phyloP scores from a whole-genome alignment of 2,113 vertebrate species.

The Cromileptes altivelis region DNA sequence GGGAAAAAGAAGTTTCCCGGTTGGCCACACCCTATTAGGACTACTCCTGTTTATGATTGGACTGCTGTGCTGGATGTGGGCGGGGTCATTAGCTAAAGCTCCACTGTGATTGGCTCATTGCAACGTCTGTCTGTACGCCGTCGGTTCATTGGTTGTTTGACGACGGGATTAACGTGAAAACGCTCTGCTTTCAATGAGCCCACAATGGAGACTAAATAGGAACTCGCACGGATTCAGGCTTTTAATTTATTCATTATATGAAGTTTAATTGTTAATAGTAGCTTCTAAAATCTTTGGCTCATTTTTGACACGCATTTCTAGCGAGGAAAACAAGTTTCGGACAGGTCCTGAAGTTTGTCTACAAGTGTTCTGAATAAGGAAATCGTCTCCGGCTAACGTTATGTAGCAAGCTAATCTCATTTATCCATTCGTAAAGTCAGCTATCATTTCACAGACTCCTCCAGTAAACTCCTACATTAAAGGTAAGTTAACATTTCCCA shows the following conservation, averaged over 20 bases:
- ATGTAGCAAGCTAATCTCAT: slow-evolving; percentile 78
- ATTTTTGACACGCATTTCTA: background rate
- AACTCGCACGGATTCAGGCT: slow-evolving; percentile 2
- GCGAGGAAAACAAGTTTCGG: background rate
- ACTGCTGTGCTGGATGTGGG: background rate
- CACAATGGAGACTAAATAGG: slow-evolving; percentile 67
- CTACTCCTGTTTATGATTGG: slow-evolving; percentile 55
- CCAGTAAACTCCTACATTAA: background rate
- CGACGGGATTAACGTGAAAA: slow-evolving; percentile 55
- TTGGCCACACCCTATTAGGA: slow-evolving; percentile 36
- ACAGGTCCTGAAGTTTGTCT: slow-evolving; percentile 9
- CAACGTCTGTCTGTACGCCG: slow-evolving; percentile 33
- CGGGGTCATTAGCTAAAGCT: background rate
- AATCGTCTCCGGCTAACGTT: slow-evolving; percentile 66
- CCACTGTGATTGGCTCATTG: slow-evolving; percentile 35
- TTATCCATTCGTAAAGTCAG: slow-evolving; percentile 42
- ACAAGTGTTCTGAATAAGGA: slow-evolving; percentile 60
- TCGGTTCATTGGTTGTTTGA: slow-evolving; percentile 54
- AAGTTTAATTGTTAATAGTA: background rate
- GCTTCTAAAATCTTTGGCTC: background rate
- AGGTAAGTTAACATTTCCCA: slow-evolving; percentile 54
- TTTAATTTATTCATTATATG: slow-evolving; percentile 47
- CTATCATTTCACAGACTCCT: background rate
- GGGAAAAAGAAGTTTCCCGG: background rate
- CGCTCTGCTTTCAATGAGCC: slow-evolving; percentile 54